Conservation (phyloP, 1,140 invertebrate genomes). For the Zaprionus davidi region DNA sequence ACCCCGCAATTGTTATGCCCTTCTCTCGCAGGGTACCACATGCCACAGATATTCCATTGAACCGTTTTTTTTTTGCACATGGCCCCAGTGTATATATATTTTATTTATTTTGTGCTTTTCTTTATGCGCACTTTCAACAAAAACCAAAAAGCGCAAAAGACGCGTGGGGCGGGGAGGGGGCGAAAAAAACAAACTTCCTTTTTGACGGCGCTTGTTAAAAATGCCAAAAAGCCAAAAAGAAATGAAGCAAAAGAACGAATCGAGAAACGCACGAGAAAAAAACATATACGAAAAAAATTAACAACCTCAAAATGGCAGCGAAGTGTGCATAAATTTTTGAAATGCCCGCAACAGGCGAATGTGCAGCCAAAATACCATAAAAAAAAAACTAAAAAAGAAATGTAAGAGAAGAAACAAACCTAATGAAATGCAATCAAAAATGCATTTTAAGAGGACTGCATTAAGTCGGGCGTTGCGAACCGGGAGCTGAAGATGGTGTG, state of each 20-base stretch:
- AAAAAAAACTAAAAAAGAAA: constrained; percentile 34
- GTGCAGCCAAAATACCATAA: constrained; percentile 30
- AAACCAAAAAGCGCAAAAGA: constrained; percentile 15
- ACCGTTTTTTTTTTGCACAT: constrained; percentile 48
- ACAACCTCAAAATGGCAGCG: constrained; percentile 76
- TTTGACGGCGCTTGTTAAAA: constrained; percentile 81
- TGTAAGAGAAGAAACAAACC: constrained; percentile 24
- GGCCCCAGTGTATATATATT: constrained; percentile 41
- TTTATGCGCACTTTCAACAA: constrained; percentile 47
- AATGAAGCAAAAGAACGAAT: constrained; percentile 46
- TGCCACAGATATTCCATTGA: constrained; percentile 14
- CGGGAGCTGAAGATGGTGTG: not conserved
- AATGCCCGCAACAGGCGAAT: constrained; percentile 60
- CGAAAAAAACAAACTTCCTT: constrained; percentile 68
- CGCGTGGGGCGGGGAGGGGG: not conserved
- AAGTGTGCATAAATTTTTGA: constrained; percentile 81
- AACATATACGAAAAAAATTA: constrained; percentile 59
- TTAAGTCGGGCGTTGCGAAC: constrained; percentile 54
- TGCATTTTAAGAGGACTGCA: constrained; percentile 72
- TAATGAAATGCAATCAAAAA: constrained; percentile 82
- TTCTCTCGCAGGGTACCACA: not conserved
- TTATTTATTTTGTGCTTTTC: constrained; percentile 55
- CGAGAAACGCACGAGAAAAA: constrained; percentile 26
- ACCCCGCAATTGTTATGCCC: not conserved
- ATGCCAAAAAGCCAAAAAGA: constrained; percentile 63